phyloP scores from a whole-genome alignment of 2,797 vertebrate genomes.

The Falco novaeseelandiae region DNA sequence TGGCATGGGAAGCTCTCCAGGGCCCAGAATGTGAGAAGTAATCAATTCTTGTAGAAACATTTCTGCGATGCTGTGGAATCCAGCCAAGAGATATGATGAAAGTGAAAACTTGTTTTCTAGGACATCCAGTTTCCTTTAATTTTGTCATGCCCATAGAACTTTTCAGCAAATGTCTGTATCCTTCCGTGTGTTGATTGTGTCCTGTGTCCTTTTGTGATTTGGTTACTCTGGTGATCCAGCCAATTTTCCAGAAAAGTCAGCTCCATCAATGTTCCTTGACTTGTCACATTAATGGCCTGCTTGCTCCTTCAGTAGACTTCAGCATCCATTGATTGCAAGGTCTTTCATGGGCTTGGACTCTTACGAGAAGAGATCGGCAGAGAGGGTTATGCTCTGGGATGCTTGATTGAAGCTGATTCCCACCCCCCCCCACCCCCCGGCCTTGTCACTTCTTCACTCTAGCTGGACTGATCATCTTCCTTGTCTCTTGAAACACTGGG shows the following conservation, averaged over 20 bases:
- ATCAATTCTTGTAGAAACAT: conserved; percentile 18
- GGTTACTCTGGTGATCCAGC: conserved; percentile 26
- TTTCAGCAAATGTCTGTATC: neutral
- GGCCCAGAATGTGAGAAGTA: conserved; percentile 10
- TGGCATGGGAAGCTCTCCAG: neutral
- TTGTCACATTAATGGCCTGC: neutral
- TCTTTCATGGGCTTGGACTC: neutral
- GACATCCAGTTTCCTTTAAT: conserved; percentile 41
- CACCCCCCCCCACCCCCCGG: too few relatives aligned
- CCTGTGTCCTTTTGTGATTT: conserved; percentile 8
- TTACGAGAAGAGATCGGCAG: neutral
- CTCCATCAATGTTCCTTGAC: neutral
- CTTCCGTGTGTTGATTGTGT: neutral
- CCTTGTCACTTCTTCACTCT: neutral
- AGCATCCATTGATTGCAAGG: neutral
- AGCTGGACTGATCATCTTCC: neutral
- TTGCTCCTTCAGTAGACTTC: neutral
- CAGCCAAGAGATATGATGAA: conserved; percentile 47
- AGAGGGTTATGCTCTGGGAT: neutral
- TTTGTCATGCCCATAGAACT: neutral
- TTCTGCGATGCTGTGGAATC: conserved; percentile 13
- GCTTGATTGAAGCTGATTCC: neutral
- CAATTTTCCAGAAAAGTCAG: conserved; percentile 37
- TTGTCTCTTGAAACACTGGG: neutral
- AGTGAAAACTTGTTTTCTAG: conserved; percentile 47